Percentiles rank a stretch among this genome's conserved stretches.
phyloP scores from a whole-genome alignment of 2,113 vertebrate genomes.

The Glaucomys volans region DNA sequence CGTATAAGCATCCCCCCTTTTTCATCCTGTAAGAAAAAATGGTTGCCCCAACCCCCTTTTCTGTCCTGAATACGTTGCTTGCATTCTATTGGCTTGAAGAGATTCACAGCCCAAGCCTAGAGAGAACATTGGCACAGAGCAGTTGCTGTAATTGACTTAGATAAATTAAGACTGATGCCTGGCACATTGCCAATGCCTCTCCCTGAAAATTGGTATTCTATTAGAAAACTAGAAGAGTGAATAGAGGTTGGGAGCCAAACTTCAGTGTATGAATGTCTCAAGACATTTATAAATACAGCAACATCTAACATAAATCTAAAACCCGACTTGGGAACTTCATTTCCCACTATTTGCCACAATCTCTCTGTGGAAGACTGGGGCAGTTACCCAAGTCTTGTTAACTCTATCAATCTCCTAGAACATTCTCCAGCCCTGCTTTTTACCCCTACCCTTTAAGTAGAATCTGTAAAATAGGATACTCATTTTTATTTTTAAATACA shows the following conservation, averaged over 20 bases:
- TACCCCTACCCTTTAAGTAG: neutral
- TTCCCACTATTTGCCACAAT: neutral
- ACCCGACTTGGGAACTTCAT: neutral
- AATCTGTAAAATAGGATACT: neutral
- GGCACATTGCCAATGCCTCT: neutral
- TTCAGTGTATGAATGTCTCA: neutral
- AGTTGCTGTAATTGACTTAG: neutral
- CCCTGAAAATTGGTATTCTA: neutral
- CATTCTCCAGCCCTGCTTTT: neutral
- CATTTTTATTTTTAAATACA: neutral
- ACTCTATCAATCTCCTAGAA: neutral
- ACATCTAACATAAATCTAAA: neutral
- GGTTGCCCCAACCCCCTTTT: neutral
- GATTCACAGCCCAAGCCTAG: neutral
- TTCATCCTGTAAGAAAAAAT: neutral
- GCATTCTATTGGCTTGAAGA: neutral
- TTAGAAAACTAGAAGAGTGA: neutral
- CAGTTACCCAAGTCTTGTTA: neutral
- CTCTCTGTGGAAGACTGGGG: neutral
- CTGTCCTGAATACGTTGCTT: neutral
- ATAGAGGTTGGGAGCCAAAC: neutral
- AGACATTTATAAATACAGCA: neutral
- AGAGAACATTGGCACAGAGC: neutral
- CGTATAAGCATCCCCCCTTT: neutral
- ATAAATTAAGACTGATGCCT: neutral